Conservation (phyloP, 2,113 vertebrate genomes). For the Marcusenius ussheri region DNA sequence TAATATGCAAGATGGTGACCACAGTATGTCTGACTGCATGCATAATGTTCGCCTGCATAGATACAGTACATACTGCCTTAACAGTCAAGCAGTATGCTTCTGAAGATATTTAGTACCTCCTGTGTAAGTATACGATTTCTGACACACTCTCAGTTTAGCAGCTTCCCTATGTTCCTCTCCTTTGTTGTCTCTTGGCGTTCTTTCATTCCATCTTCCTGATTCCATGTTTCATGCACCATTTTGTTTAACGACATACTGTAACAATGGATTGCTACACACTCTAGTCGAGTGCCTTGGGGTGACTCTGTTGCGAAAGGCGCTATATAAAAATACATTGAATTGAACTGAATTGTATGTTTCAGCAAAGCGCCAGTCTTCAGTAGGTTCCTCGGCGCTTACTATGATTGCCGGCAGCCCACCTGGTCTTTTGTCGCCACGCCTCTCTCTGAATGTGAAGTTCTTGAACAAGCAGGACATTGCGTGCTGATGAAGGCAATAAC, state of each 20-base stretch:
- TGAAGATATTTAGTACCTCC: not conserved
- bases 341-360: not conserved
- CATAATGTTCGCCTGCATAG: not conserved
- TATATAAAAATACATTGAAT: not conserved
- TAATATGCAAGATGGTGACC: not conserved
- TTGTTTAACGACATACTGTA: not conserved
- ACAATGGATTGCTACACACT: not conserved
- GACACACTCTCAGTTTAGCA: not conserved
- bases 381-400: not conserved
- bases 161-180: not conserved
- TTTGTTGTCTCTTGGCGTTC: not conserved
- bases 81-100: not conserved
- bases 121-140: not conserved
- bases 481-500: not conserved
- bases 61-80: not conserved
- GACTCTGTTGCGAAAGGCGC: not conserved
- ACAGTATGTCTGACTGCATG: not conserved
- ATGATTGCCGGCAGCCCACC: not conserved
- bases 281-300: not conserved
- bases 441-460: not conserved
- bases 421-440: not conserved
- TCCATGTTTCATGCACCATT: not conserved
- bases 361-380: not conserved
- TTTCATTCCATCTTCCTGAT: not conserved
- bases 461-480: not conserved